phyloP scores from a whole-genome alignment of 2,888 invertebrate genomes.

The Abrostola tripartita region DNA sequence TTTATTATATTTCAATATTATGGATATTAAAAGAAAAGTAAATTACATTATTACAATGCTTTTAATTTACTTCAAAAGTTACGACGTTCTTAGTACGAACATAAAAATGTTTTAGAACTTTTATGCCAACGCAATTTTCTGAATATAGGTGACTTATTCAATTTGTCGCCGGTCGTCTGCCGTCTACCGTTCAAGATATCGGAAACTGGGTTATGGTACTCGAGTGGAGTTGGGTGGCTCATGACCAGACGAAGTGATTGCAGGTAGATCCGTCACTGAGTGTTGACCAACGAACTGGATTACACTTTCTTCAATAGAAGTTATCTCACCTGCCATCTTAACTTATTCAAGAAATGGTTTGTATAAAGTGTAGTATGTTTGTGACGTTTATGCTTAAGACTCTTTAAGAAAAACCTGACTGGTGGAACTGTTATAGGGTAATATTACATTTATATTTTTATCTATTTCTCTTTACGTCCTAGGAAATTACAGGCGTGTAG shows the following conservation, averaged over 20 bases:
- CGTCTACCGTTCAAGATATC: not conserved
- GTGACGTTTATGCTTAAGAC: too few species aligned
- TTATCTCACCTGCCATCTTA: too few species aligned
- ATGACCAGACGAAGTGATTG: constrained; percentile 2
- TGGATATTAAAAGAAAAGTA: constrained; percentile 33
- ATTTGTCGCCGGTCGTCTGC: not conserved
- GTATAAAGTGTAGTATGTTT: too few species aligned
- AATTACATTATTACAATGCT: constrained; percentile 32
- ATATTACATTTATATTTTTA: too few species aligned
- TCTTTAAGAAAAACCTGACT: too few species aligned
- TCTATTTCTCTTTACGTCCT: not conserved
- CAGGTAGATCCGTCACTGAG: not conserved
- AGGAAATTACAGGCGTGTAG: constrained; percentile 1
- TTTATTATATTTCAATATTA: constrained; percentile 57
- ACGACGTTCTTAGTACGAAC: constrained; percentile 9
- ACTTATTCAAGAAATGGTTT: too few species aligned
- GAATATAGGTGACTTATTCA: constrained; percentile 5
- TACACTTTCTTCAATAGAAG: not conserved
- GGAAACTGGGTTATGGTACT: constrained; percentile 3
- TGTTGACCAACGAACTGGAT: not conserved
- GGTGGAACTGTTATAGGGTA: too few species aligned
- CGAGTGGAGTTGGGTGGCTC: not conserved
- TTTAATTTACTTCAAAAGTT: constrained; percentile 22
- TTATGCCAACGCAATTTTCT: not conserved
- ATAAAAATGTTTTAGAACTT: not conserved